Conservation (phyloP, 35 echinoderm and acorn worm species). For the Heliocidaris tuberculata region DNA sequence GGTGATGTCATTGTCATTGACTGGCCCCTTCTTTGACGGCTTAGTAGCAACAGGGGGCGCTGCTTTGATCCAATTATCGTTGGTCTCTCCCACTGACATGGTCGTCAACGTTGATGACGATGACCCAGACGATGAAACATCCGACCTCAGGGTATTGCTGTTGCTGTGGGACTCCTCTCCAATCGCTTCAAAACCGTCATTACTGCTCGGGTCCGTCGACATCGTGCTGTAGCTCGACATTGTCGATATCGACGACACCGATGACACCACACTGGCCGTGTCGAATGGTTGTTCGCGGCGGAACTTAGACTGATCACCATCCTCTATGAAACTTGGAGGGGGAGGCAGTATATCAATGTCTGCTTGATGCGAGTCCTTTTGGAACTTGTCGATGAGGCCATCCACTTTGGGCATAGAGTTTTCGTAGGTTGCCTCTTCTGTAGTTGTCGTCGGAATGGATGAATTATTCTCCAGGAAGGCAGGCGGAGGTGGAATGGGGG, state of each 20-base stretch:
- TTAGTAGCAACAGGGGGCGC: conserved; percentile 24
- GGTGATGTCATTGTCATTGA: conserved; percentile 23
- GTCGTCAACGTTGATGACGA: conserved; percentile 67
- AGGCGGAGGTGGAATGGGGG: conserved; percentile 35
- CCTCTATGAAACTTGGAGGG: conserved; percentile 61
- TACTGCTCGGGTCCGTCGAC: conserved; percentile 85
- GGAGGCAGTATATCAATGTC: conserved; percentile 62
- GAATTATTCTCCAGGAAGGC: background rate
- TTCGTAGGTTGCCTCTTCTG: background rate
- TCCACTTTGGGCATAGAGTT: background rate
- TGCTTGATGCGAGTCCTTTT: background rate
- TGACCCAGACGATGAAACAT: conserved; percentile 56
- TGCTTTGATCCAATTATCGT: conserved; percentile 29
- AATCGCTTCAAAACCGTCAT: conserved; percentile 55
- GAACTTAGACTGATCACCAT: conserved; percentile 52
- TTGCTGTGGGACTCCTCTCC: conserved; percentile 57
- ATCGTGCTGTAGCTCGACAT: conserved; percentile 78
- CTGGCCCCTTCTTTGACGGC: background rate
- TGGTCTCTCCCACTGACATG: conserved; percentile 58
- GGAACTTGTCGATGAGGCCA: background rate
- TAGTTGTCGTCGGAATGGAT: background rate
- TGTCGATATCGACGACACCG: conserved; percentile 85
- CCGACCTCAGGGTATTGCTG: conserved; percentile 62
- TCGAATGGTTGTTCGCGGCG: conserved; percentile 72
- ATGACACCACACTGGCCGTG: conserved; percentile 83